These are phyloP conservation scores for Sebastes fasciatus DNA, from an alignment of 2,113 vertebrate genomes.

Conservation along the genomic window DNA sequence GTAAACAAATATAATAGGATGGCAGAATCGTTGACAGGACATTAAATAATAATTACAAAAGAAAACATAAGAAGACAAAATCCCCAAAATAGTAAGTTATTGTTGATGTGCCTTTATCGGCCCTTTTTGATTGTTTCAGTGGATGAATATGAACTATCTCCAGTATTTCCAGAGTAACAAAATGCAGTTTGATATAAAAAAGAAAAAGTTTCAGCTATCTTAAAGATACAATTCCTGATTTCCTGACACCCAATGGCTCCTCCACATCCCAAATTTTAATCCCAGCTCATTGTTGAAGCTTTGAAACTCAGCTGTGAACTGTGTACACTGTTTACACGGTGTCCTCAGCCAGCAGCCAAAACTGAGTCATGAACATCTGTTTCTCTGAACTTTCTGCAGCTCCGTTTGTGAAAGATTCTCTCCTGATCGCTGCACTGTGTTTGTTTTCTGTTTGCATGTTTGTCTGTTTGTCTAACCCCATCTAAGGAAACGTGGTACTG, in stretches of 20 bases:
- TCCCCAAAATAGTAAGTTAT: no score
- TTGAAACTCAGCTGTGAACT: no score
- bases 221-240: no score
- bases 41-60: background rate
- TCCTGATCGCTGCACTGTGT: constrained; percentile 12
- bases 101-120: no score
- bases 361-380: constrained; percentile 55
- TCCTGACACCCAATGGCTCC: no score
- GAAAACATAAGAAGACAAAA: background rate
- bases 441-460: constrained; percentile 5
- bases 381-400: constrained; percentile 19
- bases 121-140: no score
- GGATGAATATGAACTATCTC: no score
- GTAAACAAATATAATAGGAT: background rate
- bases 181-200: no score
- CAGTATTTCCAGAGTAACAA: no score
- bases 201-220: no score
- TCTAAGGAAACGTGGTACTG: constrained; percentile 99
- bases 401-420: background rate
- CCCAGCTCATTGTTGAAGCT: no score
- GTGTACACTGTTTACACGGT: background rate
- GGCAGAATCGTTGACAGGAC: background rate
- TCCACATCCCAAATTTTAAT: no score
- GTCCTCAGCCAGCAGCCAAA: constrained; percentile 26
- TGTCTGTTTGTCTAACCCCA: constrained; percentile 8